Evolutionary conservation across 2,797 vertebrate species (phyloP), one percentile per base, ranked within the genome.

Genomic region (Schizopygopsis pylzovi): DNA sequence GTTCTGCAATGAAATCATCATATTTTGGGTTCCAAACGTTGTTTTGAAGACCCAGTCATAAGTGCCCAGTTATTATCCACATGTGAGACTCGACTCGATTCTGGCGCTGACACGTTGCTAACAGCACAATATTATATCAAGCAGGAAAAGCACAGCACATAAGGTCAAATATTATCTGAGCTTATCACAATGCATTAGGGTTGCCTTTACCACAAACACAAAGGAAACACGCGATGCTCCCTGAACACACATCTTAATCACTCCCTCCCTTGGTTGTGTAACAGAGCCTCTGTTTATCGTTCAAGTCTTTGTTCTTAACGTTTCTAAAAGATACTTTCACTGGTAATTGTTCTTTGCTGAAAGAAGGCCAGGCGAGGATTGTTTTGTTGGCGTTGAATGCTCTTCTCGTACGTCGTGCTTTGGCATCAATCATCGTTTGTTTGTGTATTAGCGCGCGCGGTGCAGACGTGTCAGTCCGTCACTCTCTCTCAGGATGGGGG

Each of bases 391-490:
- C 28, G 54, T 25, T 70, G 37, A 78, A 78, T 9, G 49, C 49
- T 47, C 33, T 18, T 39, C 33, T 84, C 9, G 15, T 77, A 37
- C 12, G 33, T 25, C 1, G 1, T 41, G 63, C 63, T 56, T 39
- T 12, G 65, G 65, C 77, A 79, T 79, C 83, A 79, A 85, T 79
- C 83, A 28, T 61, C 3, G 5, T 79, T 79, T 72, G 39, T 61
- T 37, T 39, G 41, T 37, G 25, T 43, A 33, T 54, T 41, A 18
- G 61, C 25, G 37, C 16, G 11, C 11, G 37, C 1, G 12, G 76
- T 79, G 76, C 47, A 59, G 83, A 39, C 4, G 39, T 85, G 65
- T 72, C 65, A 47, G 49, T 33, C 83, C 13, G 52, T 85, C 83
- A 85, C 18, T 79, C 72, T 77, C 49, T 59, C 47, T 71, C 33